Percentiles rank a stretch among this genome's conserved stretches.
Conservation (phyloP, 2,888 invertebrate species). For the Tiliacea aurago region DNA sequence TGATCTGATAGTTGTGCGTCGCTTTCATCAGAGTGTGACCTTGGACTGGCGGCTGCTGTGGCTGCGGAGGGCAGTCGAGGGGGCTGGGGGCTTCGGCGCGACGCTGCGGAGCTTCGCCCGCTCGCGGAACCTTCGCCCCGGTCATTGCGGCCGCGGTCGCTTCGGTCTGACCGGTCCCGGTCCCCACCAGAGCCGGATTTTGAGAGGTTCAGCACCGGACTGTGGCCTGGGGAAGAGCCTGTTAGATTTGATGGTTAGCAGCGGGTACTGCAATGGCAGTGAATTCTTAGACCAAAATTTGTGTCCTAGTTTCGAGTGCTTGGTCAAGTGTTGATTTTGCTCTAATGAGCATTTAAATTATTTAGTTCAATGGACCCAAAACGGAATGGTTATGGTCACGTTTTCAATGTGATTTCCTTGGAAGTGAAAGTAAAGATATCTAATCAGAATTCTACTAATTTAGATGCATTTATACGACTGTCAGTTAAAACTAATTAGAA, state of each 20-base stretch:
- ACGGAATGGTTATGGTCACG: slow-evolving; percentile 29
- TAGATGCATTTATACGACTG: slow-evolving; percentile 23
- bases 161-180: slow-evolving; percentile 91
- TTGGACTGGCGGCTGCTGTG: slow-evolving; percentile 91
- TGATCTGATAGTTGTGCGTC: slow-evolving; percentile 97
- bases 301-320: not conserved
- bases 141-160: slow-evolving; percentile 91
- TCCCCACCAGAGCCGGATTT: slow-evolving; percentile 95
- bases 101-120: slow-evolving; percentile 90
- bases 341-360: not conserved
- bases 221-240: slow-evolving; percentile 97
- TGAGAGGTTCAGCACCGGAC: slow-evolving; percentile 97
- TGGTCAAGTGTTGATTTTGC: not conserved
- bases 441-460: slow-evolving; percentile 25
- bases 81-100: slow-evolving; percentile 91
- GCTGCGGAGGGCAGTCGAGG: slow-evolving; percentile 88
- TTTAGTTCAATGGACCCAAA: not conserved
- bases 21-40: slow-evolving; percentile 95
- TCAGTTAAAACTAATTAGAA: slow-evolving; percentile 51
- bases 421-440: slow-evolving; percentile 32
- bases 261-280: not conserved
- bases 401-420: not conserved
- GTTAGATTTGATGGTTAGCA: slow-evolving; percentile 60
- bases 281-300: not conserved
- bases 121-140: slow-evolving; percentile 87